Base-by-base conservation (phyloP, 2,797 vertebrate species). In the Melanotaenia boesemani region DNA sequence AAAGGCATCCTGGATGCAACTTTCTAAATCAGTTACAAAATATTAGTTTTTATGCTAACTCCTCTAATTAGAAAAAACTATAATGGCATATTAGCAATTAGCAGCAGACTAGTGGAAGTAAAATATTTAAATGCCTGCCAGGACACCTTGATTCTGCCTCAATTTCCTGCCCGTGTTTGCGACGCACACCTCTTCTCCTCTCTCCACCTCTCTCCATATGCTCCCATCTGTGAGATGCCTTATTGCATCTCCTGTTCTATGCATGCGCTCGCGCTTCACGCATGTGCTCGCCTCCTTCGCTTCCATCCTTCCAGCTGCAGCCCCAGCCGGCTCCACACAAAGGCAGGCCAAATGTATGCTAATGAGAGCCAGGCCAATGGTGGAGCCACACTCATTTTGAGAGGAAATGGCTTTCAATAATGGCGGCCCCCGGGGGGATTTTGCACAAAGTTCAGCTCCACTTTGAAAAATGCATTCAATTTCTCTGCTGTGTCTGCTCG, bases 381-480 rank as follows among this genome's bases (percentile, higher is more conserved):
- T 84, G 86, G 88, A 89, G 90, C 89, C 70, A 63, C 85, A 87
- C 89, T 92, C 90, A 91, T 92, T 94, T 92, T 88, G 88, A 91
- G 91, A 91, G 91, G 93, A 94, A 94, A 94, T 94, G 92, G 92
- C 89, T 91, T 88, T 88, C 90, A 94, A 91, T 92, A 91, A 92
- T 92, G 83, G 89, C 71, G 63, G 77, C 86, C 89, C 93, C 91
- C 73, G 67, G 89, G 92, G 90, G 89, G 85, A 85, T 81, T 84
- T 88, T 79, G 85, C 89, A 91, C 87, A 86, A 93, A 94, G 91
- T 93, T 92, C 91, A 91, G 87, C 86, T 83, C 70, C 80, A 87
- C 85, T 91, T 89, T 89, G 88, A 92, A 92, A 94, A 93, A 93
- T 88, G 83, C 88, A 91, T 91, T 90, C 86, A 91, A 89, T 91